Evolutionary conservation across 2,888 invertebrate genomes (phyloP).

Genomic region (Pachliopta kotzebuea): DNA sequence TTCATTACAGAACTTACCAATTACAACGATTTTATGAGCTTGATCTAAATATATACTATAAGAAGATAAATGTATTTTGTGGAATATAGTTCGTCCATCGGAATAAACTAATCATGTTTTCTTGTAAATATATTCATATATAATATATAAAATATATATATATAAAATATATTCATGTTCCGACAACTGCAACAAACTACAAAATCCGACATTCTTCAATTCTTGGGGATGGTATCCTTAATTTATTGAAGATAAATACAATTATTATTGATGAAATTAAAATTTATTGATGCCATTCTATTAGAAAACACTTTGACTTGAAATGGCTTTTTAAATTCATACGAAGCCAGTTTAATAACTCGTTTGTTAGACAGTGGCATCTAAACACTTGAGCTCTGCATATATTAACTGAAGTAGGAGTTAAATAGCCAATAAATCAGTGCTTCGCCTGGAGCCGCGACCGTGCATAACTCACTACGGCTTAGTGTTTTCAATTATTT

Average conservation of each 20-base stretch:
- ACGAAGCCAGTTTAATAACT: constrained; percentile 13
- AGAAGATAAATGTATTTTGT: too few species aligned
- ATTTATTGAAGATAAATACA: background rate
- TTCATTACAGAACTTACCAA: too few species aligned
- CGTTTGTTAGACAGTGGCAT: constrained; percentile 17
- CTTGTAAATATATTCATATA: too few species aligned
- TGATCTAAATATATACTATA: too few species aligned
- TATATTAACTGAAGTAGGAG: constrained; percentile 26
- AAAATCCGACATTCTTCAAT: background rate
- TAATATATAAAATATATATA: too few species aligned
- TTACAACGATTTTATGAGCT: too few species aligned
- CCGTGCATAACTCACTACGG: constrained; percentile 15
- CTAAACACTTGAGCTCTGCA: constrained; percentile 18
- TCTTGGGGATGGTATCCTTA: background rate
- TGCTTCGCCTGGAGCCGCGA: constrained; percentile 6
- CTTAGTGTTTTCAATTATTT: background rate
- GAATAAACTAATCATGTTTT: too few species aligned
- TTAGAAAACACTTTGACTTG: constrained; percentile 8
- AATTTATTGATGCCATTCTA: constrained; percentile 28
- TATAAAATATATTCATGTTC: background rate
- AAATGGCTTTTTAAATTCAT: constrained; percentile 9
- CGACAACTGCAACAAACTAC: background rate
- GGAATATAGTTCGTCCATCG: too few species aligned
- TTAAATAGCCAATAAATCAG: constrained; percentile 26
- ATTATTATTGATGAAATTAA: background rate